Evolutionary conservation across 2,797 vertebrate species (phyloP), one percentile per base, ranked within the genome.

Genomic region (Salarias fasciatus): DNA sequence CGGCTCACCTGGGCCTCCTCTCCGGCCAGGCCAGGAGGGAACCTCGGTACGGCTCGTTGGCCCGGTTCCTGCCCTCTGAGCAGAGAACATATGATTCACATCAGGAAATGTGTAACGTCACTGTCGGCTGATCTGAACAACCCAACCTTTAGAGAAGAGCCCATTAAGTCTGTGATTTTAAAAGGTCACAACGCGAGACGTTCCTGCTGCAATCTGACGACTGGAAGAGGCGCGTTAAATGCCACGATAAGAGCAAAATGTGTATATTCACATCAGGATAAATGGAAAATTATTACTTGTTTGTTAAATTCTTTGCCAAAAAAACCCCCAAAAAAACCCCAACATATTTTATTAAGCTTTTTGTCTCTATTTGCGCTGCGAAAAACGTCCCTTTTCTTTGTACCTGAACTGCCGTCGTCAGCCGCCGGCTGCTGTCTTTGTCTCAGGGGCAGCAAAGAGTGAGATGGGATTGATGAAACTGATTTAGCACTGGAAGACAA

Each of bases 391-490:
- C n/a, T 5, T 35, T 35, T 35, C 5, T 28, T 9, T 56, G 90
- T 89, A 97, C 96, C 95, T 30, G 92, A 84, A 35, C 47, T 50
- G 7, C 93, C 93, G 43, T 96, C 95, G 28, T 90, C 93, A 46
- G 91, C 89, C 2, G 83, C 35, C 63, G 94, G 95, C 50, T 95
- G 95, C 24, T 96, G 95, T 57, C 93, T 95, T 83, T 95, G 95
- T 73, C 95, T 94, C 78, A 95, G 83, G 2, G 96, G 95, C 59
- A 97, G 85, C 31, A 96, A 83, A 0, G 93, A 92, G 42, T 95
- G 94, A 36, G 94, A 90, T 4, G 94, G 88, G 57, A 93, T 95
- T 31, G 92, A 87, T 36, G 93, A 53, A 31, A 41, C 87, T 83
- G 91, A 86, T 88, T 92, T 96, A 46, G 79, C 83, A 76, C 95